Evolutionary conservation across 2,113 vertebrate genomes (phyloP).

Genomic region (Perca fluviatilis): DNA sequence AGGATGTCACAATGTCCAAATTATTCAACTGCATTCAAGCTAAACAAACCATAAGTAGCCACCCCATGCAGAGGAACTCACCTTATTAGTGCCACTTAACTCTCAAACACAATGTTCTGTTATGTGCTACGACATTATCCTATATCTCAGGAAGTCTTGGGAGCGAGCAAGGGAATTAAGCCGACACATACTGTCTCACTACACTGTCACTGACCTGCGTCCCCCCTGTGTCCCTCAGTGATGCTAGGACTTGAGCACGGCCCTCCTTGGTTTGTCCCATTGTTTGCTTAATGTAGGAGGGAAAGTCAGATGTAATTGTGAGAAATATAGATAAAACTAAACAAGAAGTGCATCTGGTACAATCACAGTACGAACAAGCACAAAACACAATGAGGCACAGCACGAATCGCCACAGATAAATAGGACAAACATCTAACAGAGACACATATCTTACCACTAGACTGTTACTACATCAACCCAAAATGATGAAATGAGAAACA

Average conservation of each 20-base stretch:
- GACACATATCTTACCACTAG: neutral
- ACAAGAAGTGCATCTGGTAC: slow-evolving; percentile 51
- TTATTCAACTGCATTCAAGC: slow-evolving; percentile 17
- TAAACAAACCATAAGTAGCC: neutral
- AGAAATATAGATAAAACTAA: slow-evolving; percentile 53
- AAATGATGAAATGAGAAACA: slow-evolving; percentile 20
- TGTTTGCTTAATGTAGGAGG: slow-evolving; percentile 71
- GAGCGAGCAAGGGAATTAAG: slow-evolving; percentile 20
- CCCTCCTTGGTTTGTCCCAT: slow-evolving; percentile 58
- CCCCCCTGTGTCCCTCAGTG: slow-evolving; percentile 63
- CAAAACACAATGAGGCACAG: slow-evolving; percentile 28
- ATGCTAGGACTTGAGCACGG: slow-evolving; percentile 64
- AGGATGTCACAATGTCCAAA: slow-evolving; percentile 9
- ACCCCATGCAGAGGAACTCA: slow-evolving; percentile 44
- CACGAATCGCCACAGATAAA: neutral
- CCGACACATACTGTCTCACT: slow-evolving; percentile 65
- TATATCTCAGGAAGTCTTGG: slow-evolving; percentile 27
- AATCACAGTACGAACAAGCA: slow-evolving; percentile 33
- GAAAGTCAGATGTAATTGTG: slow-evolving; percentile 66
- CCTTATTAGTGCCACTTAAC: slow-evolving; percentile 46
- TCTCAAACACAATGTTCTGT: slow-evolving; percentile 30
- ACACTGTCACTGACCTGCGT: slow-evolving; percentile 75
- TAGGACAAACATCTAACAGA: neutral
- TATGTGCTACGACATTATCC: slow-evolving; percentile 11
- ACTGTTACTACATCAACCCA: slow-evolving; percentile 2